A percentile compares a stretch with the other conserved stretches of the same genome.
Conservation (phyloP, 1,140 invertebrate genomes). For the Saccostrea echinata region DNA sequence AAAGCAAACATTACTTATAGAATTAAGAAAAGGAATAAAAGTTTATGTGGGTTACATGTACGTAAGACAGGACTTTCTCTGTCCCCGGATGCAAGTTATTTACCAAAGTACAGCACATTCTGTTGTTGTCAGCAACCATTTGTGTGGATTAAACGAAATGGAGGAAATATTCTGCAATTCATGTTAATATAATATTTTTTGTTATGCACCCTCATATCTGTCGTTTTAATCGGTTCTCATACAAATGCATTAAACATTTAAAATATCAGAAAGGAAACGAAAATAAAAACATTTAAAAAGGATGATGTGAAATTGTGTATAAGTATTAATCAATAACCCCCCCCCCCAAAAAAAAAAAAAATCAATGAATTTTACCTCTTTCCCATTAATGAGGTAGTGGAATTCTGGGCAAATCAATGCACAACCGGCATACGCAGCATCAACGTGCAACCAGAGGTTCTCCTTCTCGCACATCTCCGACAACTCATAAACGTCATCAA, state of each 20-base stretch:
- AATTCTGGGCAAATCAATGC: slow-evolving; percentile 97
- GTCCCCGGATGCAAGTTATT: slow-evolving; percentile 38
- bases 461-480: slow-evolving; percentile 89
- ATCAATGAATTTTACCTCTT: slow-evolving; percentile 83
- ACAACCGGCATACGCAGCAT: slow-evolving; percentile 94
- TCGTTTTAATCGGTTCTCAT: too few species aligned
- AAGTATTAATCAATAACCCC: too few species aligned
- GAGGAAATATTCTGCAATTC: slow-evolving; percentile 71
- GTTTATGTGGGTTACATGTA: too few species aligned
- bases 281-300: too few species aligned
- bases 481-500: slow-evolving; percentile 92
- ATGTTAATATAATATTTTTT: not conserved
- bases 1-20: too few species aligned
- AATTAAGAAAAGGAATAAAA: too few species aligned
- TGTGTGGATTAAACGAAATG: slow-evolving; percentile 98
- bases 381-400: slow-evolving; percentile 91
- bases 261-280: too few species aligned
- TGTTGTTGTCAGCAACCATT: slow-evolving; percentile 97
- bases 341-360: not conserved
- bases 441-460: slow-evolving; percentile 94
- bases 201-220: too few species aligned
- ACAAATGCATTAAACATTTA: too few species aligned
- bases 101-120: slow-evolving; percentile 97
- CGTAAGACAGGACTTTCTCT: not conserved
- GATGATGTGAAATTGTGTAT: too few species aligned